Percentiles rank a stretch among this genome's conserved stretches.
phyloP scores from a whole-genome alignment of 2,113 vertebrate genomes.

The Bubo blakistoni region DNA sequence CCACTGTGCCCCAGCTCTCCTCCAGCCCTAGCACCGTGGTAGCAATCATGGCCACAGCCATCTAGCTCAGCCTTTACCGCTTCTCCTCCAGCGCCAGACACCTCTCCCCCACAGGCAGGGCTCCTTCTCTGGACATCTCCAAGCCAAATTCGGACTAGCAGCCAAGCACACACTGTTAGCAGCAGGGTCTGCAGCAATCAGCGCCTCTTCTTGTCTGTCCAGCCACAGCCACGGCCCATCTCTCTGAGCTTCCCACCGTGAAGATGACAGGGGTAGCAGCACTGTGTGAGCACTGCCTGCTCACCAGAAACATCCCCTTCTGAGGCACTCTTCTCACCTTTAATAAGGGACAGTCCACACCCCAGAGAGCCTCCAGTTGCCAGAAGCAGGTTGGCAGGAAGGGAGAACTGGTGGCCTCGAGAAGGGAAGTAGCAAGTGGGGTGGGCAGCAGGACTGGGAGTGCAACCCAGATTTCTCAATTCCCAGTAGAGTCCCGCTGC shows the following conservation, averaged over 20 bases:
- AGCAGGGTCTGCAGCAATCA: neutral
- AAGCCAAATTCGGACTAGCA: rapidly evolving
- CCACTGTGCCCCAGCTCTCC: neutral
- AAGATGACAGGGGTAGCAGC: neutral
- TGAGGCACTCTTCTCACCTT: neutral
- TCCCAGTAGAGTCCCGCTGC: neutral
- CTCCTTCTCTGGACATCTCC: neutral
- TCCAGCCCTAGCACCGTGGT: neutral
- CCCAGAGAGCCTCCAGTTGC: neutral
- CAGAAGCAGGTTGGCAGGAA: neutral
- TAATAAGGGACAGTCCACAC: neutral
- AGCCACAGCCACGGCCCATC: neutral
- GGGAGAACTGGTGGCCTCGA: neutral
- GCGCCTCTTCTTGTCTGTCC: neutral
- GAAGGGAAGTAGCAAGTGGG: neutral
- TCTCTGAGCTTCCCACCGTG: neutral
- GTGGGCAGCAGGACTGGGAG: neutral
- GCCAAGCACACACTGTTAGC: rapidly evolving
- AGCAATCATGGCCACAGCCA: neutral
- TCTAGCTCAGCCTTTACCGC: neutral
- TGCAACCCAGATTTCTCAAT: constrained; percentile 22
- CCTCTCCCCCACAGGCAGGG: neutral
- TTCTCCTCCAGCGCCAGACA: neutral
- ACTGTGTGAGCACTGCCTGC: rapidly evolving
- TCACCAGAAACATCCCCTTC: neutral